phyloP scores from a whole-genome alignment of 1,140 invertebrate genomes.

The Fopius arisanus region DNA sequence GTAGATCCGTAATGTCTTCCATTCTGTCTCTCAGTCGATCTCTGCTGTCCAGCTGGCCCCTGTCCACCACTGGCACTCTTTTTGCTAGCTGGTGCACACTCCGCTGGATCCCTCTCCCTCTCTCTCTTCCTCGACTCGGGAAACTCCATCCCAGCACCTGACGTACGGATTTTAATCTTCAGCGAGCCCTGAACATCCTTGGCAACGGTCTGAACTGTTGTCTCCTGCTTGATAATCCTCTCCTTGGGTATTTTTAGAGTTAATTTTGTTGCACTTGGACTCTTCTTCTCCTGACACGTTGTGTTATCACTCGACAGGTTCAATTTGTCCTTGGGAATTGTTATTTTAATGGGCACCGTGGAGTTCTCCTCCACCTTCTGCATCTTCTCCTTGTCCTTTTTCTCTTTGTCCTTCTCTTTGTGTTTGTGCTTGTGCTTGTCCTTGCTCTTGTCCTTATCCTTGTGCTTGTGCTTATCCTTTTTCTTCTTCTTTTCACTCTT shows the following conservation, averaged over 20 bases:
- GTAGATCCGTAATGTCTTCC: conserved; percentile 58
- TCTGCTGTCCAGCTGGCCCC: conserved; percentile 9
- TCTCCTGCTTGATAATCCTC: conserved; percentile 60
- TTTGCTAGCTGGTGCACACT: not conserved
- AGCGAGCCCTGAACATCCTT: conserved; percentile 49
- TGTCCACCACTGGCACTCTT: not conserved
- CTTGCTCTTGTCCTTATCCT: conserved; percentile 51
- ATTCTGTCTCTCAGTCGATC: conserved; percentile 52
- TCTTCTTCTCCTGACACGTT: conserved; percentile 39
- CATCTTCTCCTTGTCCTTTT: conserved; percentile 67
- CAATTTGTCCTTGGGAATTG: conserved; percentile 73
- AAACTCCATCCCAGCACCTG: conserved; percentile 16
- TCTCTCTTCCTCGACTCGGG: conserved; percentile 47
- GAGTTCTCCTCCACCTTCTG: conserved; percentile 55
- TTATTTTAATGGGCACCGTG: conserved; percentile 70
- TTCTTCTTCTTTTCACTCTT: conserved; percentile 72
- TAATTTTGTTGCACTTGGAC: conserved; percentile 66
- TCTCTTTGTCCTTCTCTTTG: conserved; percentile 69
- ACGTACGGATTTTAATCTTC: conserved; percentile 68
- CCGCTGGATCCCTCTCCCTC: conserved; percentile 13
- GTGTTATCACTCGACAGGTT: conserved; percentile 50
- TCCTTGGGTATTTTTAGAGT: conserved; percentile 70
- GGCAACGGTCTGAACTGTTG: conserved; percentile 39
- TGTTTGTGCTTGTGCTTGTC: conserved; percentile 71
- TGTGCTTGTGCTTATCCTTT: conserved; percentile 73